A percentile compares a stretch with the other conserved stretches of the same genome.
phyloP scores from a whole-genome alignment of 2,888 invertebrate genomes.

The Epistrophe eligans region DNA sequence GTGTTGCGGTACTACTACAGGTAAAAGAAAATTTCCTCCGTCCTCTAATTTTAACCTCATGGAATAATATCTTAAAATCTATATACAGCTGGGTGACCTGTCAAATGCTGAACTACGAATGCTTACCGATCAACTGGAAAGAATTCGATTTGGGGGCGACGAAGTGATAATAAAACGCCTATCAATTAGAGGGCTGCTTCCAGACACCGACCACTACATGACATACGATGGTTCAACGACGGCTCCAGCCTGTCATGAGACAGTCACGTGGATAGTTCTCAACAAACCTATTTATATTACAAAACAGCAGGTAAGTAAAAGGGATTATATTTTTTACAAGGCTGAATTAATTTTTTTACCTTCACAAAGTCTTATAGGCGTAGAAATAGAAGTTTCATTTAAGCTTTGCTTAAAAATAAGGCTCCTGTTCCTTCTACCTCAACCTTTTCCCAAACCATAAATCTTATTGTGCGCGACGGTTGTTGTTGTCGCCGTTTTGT shows the following conservation, averaged over 20 bases:
- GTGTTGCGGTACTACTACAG: slow-evolving; percentile 96
- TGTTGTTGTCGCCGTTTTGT: slow-evolving; percentile 35
- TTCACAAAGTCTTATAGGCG: background rate
- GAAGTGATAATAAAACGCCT: slow-evolving; percentile 93
- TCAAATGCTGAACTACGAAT: slow-evolving; percentile 96
- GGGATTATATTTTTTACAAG: background rate
- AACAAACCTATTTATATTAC: slow-evolving; percentile 99
- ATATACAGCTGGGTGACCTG: slow-evolving; percentile 92
- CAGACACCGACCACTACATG: slow-evolving; percentile 98
- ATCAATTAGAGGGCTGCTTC: slow-evolving; percentile 94
- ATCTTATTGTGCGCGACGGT: slow-evolving; percentile 44
- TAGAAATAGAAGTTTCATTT: slow-evolving; percentile 21
- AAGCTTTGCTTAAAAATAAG: slow-evolving; percentile 40
- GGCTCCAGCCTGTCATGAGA: slow-evolving; percentile 98
- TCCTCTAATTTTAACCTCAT: background rate
- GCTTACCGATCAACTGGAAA: slow-evolving; percentile 95
- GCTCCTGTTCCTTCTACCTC: background rate
- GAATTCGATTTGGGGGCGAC: slow-evolving; percentile 95
- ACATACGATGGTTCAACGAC: slow-evolving; percentile 99
- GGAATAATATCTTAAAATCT: background rate
- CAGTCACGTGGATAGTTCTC: slow-evolving; percentile 98
- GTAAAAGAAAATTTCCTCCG: slow-evolving; percentile 85
- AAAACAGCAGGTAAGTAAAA: slow-evolving; percentile 93
- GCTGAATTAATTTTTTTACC: background rate
- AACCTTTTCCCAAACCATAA: background rate